A percentile compares a stretch with the other conserved stretches of the same genome.
Conservation (phyloP, 1,140 invertebrate species). For the Achatina immaculata region DNA sequence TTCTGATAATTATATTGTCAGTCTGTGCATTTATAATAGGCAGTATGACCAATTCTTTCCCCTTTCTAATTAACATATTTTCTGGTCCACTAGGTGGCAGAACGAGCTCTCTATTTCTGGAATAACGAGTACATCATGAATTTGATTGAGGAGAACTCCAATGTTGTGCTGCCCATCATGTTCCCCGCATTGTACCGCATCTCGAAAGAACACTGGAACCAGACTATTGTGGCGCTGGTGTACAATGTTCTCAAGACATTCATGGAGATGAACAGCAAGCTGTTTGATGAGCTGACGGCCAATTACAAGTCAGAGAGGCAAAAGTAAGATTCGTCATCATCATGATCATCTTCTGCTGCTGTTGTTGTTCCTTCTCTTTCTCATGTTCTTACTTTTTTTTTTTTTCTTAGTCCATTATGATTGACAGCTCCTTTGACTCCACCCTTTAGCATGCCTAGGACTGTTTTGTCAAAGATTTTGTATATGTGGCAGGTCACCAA, state of each 20-base stretch:
- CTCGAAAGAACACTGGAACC: slow-evolving; percentile 75
- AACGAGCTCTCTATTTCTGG: slow-evolving; percentile 97
- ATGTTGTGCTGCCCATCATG: slow-evolving; percentile 74
- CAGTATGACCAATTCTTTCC: too few relatives aligned
- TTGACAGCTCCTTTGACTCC: too few relatives aligned
- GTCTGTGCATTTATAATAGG: too few relatives aligned
- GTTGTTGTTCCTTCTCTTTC: too few relatives aligned
- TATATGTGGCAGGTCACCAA: too few relatives aligned
- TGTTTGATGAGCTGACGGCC: slow-evolving; percentile 84
- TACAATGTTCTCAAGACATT: slow-evolving; percentile 75
- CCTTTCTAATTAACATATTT: too few relatives aligned
- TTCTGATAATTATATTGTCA: too few relatives aligned
- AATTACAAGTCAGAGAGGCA: slow-evolving; percentile 88
- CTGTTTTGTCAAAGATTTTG: too few relatives aligned
- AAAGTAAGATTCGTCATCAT: slow-evolving; percentile 57
- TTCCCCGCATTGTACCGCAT: slow-evolving; percentile 72
- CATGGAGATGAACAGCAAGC: slow-evolving; percentile 75
- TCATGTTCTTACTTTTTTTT: too few relatives aligned
- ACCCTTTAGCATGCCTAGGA: too few relatives aligned
- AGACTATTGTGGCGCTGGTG: slow-evolving; percentile 74
- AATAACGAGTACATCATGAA: slow-evolving; percentile 99
- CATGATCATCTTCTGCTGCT: too few relatives aligned
- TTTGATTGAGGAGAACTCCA: slow-evolving; percentile 94
- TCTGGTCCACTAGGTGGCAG: slow-evolving; percentile 83
- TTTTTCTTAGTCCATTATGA: too few relatives aligned